These are phyloP conservation scores for Hermatobates lingyangjiaoensis DNA, from an alignment of 1,140 invertebrate species.

Conservation along the genomic window DNA sequence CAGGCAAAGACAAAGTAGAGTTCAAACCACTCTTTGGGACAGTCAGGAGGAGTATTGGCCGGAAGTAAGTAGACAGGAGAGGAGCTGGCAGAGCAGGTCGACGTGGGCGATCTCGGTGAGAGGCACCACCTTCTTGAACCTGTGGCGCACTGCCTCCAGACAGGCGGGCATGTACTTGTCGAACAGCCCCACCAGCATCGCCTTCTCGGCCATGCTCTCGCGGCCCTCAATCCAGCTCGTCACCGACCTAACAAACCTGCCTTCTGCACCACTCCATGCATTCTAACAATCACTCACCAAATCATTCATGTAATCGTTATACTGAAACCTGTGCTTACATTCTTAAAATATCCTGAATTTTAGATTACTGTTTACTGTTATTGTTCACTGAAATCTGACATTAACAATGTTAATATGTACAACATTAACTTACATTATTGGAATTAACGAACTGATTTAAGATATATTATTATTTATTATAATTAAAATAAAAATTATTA, in stretches of 20 bases:
- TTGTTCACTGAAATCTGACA: too few species aligned
- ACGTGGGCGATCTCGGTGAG: conserved; percentile 86
- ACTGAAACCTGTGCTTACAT: too few species aligned
- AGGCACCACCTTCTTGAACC: conserved; percentile 89
- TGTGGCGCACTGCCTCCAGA: conserved; percentile 62
- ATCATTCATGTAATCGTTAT: too few species aligned
- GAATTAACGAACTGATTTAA: too few species aligned
- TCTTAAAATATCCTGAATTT: too few species aligned
- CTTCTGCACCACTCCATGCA: too few species aligned
- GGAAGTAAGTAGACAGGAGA: conserved; percentile 72
- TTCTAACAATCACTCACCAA: too few species aligned
- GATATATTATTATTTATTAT: too few species aligned
- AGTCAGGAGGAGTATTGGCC: conserved; percentile 65
- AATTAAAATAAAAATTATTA: too few species aligned
- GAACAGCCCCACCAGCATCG: conserved; percentile 82
- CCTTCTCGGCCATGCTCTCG: conserved; percentile 52
- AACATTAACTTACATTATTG: too few species aligned
- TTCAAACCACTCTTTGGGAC: conserved; percentile 86
- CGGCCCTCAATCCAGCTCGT: conserved; percentile 89
- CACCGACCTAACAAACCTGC: conserved; percentile 59
- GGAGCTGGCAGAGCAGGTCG: conserved; percentile 78
- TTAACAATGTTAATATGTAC: too few species aligned
- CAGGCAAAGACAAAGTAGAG: conserved; percentile 89
- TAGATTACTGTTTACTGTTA: too few species aligned
- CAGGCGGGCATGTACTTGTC: conserved; percentile 90